Percentiles rank a stretch among this genome's conserved stretches.
Evolutionary conservation across 2,888 invertebrate genomes (phyloP).

Genomic region (Phorcus lineatus): DNA sequence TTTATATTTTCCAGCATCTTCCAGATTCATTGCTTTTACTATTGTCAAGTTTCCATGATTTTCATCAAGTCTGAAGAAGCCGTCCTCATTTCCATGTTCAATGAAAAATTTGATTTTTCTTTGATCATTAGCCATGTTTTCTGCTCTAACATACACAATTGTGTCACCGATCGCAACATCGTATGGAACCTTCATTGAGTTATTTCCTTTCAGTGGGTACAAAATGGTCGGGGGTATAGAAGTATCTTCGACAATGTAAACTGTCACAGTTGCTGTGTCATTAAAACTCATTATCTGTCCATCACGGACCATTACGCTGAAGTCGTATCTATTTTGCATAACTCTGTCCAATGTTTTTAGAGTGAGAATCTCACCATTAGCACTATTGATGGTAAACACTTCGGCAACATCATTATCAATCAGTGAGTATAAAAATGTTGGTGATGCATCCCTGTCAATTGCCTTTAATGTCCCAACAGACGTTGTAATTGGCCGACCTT

Average conservation of each 20-base stretch:
- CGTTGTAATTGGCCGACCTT: constrained; percentile 34
- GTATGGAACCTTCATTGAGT: constrained; percentile 47
- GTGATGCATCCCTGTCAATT: constrained; percentile 31
- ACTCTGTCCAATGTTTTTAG: constrained; percentile 38
- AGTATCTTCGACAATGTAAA: constrained; percentile 55
- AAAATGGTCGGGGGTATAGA: constrained; percentile 56
- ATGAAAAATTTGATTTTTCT: constrained; percentile 53
- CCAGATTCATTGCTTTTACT: constrained; percentile 48
- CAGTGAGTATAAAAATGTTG: constrained; percentile 28
- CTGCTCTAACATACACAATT: constrained; percentile 45
- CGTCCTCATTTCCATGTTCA: constrained; percentile 73
- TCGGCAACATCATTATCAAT: not conserved
- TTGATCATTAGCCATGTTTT: constrained; percentile 54
- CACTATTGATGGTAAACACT: constrained; percentile 36
- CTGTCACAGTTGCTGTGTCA: constrained; percentile 47
- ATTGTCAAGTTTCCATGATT: constrained; percentile 74
- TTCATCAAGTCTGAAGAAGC: constrained; percentile 75
- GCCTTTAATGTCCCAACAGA: constrained; percentile 39
- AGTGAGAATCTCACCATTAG: constrained; percentile 42
- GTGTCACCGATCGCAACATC: constrained; percentile 46
- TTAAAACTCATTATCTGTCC: constrained; percentile 35
- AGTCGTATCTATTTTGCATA: constrained; percentile 31
- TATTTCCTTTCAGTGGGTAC: constrained; percentile 50
- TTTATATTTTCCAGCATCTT: constrained; percentile 54
- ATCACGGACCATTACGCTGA: constrained; percentile 44